Conservation (phyloP, 1,140 invertebrate genomes). For the Cotesia vestalis region DNA sequence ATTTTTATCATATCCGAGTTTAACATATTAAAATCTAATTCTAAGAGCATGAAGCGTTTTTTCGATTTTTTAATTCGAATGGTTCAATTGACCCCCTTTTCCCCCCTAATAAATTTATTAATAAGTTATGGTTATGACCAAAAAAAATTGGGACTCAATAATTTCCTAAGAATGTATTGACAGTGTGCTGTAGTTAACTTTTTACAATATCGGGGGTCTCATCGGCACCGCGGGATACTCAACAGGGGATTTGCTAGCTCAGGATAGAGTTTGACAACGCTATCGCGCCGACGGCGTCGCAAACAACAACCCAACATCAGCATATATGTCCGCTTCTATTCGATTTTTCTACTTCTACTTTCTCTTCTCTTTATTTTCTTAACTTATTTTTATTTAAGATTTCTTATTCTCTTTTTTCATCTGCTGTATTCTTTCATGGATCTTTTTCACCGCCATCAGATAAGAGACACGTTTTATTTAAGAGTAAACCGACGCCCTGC, state of each 20-base stretch:
- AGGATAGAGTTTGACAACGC: slow-evolving; percentile 64
- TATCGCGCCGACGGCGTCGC: slow-evolving; percentile 48
- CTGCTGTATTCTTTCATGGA: background rate
- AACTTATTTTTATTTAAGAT: no score
- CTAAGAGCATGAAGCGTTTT: no score
- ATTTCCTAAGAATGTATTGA: slow-evolving; percentile 56
- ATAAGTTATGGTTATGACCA: slow-evolving; percentile 65
- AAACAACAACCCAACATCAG: slow-evolving; percentile 20
- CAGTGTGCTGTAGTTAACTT: slow-evolving; percentile 27
- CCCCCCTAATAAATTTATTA: slow-evolving; percentile 54
- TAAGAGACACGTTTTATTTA: slow-evolving; percentile 46
- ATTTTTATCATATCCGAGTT: no score
- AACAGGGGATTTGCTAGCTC: slow-evolving; percentile 54
- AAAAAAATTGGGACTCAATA: slow-evolving; percentile 46
- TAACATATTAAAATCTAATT: no score
- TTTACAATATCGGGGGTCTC: slow-evolving; percentile 54
- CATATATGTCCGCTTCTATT: no score
- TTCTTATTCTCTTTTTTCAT: no score
- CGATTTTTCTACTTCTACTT: slow-evolving; percentile 28
- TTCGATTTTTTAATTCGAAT: no score
- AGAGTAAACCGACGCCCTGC: slow-evolving; percentile 51
- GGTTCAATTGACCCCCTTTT: no score
- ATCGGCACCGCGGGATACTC: slow-evolving; percentile 56
- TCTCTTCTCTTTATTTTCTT: slow-evolving; percentile 17
- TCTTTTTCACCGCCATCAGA: slow-evolving; percentile 57